Conservation (phyloP, 2,888 invertebrate species). For the Parochlus steinenii region DNA sequence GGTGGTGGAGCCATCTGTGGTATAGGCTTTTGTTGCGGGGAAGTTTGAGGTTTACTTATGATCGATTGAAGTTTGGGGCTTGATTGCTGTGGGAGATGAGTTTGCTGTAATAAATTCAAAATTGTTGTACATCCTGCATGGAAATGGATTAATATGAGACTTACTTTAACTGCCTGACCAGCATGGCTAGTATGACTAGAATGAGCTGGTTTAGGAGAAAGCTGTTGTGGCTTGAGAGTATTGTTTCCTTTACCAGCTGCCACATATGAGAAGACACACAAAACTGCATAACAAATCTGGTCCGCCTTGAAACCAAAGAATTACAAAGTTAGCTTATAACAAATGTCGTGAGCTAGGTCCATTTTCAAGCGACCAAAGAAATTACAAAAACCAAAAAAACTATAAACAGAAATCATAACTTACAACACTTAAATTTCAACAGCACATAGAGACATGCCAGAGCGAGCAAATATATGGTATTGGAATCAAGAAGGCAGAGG, state of each 20-base stretch:
- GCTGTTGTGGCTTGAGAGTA: conserved; percentile 27
- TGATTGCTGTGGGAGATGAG: conserved; percentile 26
- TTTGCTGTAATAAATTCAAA: conserved; percentile 18
- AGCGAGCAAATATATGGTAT: too few species aligned
- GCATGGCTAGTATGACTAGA: too few species aligned
- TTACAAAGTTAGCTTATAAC: background rate
- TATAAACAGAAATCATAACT: conserved; percentile 4
- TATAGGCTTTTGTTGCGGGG: conserved; percentile 9
- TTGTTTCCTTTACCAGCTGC: conserved; percentile 78
- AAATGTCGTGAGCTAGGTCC: background rate
- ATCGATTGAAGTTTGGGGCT: conserved; percentile 14
- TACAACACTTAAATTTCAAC: background rate
- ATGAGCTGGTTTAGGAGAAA: conserved; percentile 24
- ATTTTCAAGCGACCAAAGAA: background rate
- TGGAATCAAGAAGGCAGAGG: too few species aligned
- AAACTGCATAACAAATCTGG: conserved; percentile 97
- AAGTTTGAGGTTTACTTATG: conserved; percentile 11
- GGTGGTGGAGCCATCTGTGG: conserved; percentile 13
- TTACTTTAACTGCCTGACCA: too few species aligned
- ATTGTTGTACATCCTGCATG: conserved; percentile 7
- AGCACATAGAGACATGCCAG: background rate
- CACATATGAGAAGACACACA: conserved; percentile 98
- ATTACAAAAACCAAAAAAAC: background rate
- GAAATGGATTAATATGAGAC: too few species aligned
- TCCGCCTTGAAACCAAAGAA: conserved; percentile 54